Percentiles rank a stretch among this genome's conserved stretches.
These are phyloP conservation scores for Alligator mississippiensis DNA, from an alignment of 2,113 vertebrate genomes.

Conservation along the genomic window DNA sequence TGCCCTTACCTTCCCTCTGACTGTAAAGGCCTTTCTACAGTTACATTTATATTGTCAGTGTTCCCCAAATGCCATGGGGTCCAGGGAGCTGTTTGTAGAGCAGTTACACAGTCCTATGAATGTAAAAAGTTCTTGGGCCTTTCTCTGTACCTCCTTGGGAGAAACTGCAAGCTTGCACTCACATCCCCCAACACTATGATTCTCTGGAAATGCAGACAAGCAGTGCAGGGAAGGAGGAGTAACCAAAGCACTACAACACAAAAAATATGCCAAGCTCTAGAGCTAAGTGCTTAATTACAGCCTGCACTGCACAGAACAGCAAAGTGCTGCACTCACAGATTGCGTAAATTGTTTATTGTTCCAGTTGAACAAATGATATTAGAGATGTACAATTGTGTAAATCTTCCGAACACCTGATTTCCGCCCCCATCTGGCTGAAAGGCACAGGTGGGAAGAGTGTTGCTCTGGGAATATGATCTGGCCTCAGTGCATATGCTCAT, in stretches of 20 bases:
- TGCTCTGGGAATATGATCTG: neutral
- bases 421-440: accelerated
- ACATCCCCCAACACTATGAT: accelerated
- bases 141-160: neutral
- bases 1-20: neutral
- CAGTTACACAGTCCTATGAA: neutral
- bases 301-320: neutral
- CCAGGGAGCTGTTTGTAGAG: neutral
- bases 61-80: neutral
- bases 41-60: neutral
- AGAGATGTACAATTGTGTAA: neutral
- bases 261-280: neutral
- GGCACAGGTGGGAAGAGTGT: neutral
- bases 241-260: neutral
- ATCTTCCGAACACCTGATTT: neutral
- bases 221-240: neutral
- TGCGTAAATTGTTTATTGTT: neutral
- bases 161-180: neutral
- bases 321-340: neutral
- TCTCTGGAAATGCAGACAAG: neutral
- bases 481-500: neutral
- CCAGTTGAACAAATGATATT: neutral
- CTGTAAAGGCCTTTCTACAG: neutral
- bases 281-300: neutral
- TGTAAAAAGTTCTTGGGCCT: neutral